These are phyloP conservation scores for Volucella bombylans DNA, from an alignment of 2,888 invertebrate genomes.

Conservation along the genomic window DNA sequence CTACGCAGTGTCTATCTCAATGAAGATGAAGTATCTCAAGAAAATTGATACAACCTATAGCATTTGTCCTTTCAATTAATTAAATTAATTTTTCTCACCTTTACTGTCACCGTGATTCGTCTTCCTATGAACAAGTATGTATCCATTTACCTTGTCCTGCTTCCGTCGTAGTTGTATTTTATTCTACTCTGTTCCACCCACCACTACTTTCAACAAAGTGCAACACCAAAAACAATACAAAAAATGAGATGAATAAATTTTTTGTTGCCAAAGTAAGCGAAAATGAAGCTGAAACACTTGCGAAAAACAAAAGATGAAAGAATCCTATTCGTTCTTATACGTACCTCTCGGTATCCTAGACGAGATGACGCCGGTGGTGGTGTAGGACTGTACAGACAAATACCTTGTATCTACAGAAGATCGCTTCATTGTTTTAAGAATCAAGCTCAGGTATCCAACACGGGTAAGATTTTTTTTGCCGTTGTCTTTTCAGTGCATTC, in stretches of 20 bases:
- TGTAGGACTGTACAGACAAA: background rate
- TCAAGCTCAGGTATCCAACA: background rate
- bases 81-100: constrained; percentile 11
- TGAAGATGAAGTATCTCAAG: no score
- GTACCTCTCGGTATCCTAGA: constrained; percentile 23
- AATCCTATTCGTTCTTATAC: constrained; percentile 42
- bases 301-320: constrained; percentile 8
- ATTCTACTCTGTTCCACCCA: background rate
- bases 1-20: background rate
- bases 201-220: background rate
- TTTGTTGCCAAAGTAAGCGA: constrained; percentile 30
- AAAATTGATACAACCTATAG: background rate
- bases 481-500: no score
- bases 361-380: background rate
- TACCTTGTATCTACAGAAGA: background rate
- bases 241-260: background rate
- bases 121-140: no score
- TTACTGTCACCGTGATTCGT: background rate
- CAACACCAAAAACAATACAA: constrained; percentile 1
- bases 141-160: background rate
- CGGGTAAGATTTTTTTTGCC: background rate
- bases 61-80: constrained; percentile 3
- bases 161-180: background rate
- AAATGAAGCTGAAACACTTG: constrained; percentile 15
- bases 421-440: constrained; percentile 10